A percentile compares a stretch with the other conserved stretches of the same genome.
phyloP scores from a whole-genome alignment of 2,888 invertebrate species.

The Ditula angustiorana region DNA sequence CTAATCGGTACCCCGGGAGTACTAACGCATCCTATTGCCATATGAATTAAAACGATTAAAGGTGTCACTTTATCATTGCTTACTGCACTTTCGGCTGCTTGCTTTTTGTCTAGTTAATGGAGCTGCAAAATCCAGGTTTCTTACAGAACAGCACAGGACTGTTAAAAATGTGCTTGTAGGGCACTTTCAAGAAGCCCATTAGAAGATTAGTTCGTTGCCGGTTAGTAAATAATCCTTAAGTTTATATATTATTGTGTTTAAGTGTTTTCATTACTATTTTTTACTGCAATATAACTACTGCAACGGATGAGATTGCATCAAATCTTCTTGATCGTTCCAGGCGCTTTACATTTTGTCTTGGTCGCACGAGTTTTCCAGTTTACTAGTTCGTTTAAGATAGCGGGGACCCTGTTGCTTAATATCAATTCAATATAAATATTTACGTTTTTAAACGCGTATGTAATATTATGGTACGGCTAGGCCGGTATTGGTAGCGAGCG shows the following conservation, averaged over 20 bases:
- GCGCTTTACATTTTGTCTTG: neutral
- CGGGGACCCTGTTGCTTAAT: neutral
- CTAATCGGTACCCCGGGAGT: too few relatives aligned
- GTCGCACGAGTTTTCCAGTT: neutral
- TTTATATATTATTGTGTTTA: too few relatives aligned
- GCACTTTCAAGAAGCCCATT: neutral
- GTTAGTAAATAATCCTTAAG: too few relatives aligned
- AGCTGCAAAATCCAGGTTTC: neutral
- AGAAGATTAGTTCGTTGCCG: neutral
- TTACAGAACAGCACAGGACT: neutral
- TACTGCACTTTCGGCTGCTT: neutral
- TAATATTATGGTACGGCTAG: constrained; percentile 39
- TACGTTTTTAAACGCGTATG: constrained; percentile 15
- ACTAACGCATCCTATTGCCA: too few relatives aligned
- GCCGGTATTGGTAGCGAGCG: constrained; percentile 44
- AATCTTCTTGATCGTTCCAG: too few relatives aligned
- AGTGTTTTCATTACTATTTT: neutral
- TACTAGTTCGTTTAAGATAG: neutral
- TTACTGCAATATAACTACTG: too few relatives aligned
- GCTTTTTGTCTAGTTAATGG: neutral
- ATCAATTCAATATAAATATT: constrained; percentile 25
- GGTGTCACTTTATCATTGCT: too few relatives aligned
- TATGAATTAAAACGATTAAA: too few relatives aligned
- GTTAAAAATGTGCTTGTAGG: constrained; percentile 2
- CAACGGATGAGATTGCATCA: too few relatives aligned